These are phyloP conservation scores for Lepus americanus DNA, from an alignment of 2,113 vertebrate genomes.

Conservation along the genomic window DNA sequence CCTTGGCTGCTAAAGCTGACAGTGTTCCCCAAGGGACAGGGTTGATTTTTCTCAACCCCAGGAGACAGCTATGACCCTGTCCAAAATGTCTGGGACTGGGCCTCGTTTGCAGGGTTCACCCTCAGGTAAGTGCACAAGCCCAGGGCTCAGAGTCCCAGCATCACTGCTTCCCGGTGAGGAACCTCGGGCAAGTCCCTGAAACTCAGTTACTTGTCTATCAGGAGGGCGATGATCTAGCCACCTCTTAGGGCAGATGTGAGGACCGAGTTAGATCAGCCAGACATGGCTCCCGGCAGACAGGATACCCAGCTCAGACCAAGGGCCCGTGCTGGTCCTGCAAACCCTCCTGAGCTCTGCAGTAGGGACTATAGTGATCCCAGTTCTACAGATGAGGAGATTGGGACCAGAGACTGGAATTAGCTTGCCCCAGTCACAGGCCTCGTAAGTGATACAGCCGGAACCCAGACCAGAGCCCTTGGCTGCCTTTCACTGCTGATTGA, in stretches of 20 bases:
- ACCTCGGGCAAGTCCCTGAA: background rate
- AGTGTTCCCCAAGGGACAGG: background rate
- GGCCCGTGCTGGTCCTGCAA: background rate
- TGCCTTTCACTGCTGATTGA: background rate
- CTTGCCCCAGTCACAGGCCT: background rate
- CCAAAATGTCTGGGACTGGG: background rate
- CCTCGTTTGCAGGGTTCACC: background rate
- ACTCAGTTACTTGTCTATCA: background rate
- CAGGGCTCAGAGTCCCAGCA: background rate
- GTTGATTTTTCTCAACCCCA: background rate
- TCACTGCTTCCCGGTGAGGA: background rate
- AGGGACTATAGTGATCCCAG: background rate
- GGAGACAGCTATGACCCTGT: background rate
- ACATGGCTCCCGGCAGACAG: background rate
- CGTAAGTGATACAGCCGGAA: background rate
- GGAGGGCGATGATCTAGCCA: background rate
- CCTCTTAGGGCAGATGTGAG: background rate
- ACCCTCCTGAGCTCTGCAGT: background rate
- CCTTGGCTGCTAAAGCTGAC: background rate
- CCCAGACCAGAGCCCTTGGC: background rate
- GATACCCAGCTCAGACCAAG: background rate
- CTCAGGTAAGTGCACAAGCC: background rate
- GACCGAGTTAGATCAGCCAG: background rate
- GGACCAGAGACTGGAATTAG: background rate
- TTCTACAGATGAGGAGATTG: background rate